Evolutionary conservation across 2,113 vertebrate genomes (phyloP).

Genomic region (Ancistrus triradiatus): DNA sequence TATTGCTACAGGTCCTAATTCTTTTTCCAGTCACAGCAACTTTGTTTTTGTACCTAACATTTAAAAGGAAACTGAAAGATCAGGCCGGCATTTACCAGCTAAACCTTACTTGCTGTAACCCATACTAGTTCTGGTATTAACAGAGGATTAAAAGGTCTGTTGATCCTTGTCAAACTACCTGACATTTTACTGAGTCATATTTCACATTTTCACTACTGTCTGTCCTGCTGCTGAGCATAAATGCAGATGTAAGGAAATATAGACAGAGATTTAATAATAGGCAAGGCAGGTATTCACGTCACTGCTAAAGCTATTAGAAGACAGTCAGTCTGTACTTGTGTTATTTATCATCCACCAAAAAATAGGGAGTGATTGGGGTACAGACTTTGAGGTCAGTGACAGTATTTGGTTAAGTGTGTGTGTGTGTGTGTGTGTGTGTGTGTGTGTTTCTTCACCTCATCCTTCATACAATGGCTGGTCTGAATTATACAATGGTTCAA

Average conservation of each 20-base stretch:
- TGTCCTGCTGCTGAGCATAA: constrained; percentile 43
- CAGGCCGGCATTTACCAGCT: background rate
- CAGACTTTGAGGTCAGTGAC: no score
- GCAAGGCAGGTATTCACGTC: constrained; percentile 44
- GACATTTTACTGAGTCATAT: constrained; percentile 21
- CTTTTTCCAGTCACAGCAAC: constrained; percentile 62
- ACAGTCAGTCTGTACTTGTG: no score
- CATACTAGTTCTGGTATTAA: constrained; percentile 9
- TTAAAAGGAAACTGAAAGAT: no score
- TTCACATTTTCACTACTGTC: constrained; percentile 49
- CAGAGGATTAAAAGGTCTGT: constrained; percentile 35
- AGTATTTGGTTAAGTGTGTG: no score
- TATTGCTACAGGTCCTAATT: constrained; percentile 59
- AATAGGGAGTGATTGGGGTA: constrained; percentile 47
- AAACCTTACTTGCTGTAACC: background rate
- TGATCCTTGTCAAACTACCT: constrained; percentile 21
- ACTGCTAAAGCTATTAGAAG: constrained; percentile 66
- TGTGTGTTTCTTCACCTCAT: constrained; percentile 47
- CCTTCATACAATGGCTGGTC: constrained; percentile 44
- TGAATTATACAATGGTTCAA: constrained; percentile 57
- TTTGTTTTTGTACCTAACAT: constrained; percentile 50
- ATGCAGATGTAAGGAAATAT: constrained; percentile 57
- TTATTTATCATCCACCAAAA: constrained; percentile 55
- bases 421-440: no score
- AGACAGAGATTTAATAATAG: constrained; percentile 60